Evolutionary conservation across 2,113 vertebrate species (phyloP), one percentile per base, ranked within the genome.

Genomic region (Sinosuthora webbiana): DNA sequence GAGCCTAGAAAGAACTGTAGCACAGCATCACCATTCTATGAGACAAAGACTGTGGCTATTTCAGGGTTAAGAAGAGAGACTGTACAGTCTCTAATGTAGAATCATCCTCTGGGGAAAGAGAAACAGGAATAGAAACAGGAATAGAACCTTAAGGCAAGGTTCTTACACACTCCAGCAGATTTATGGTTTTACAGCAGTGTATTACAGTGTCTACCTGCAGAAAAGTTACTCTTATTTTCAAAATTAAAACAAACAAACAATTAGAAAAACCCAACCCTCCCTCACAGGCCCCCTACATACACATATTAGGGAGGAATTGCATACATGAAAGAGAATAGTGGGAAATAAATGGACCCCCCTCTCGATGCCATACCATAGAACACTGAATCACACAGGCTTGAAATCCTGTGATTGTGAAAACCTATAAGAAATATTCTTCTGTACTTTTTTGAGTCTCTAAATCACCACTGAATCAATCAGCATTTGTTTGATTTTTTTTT

Each of bases 111-210:
- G 77, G 83, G 68, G 89, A 90, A 85, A 95, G 52, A 16, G 42
- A 96, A 89, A 37, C 49, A 95, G 31, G 41, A 96, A 95, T 84
- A 94, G 83, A 96, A 96, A 68, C 76, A 63, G 31, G 15, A 60
- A 39, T 20, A 62, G 59, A 62, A 62, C 67, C 93, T 94, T 74
- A 57, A 75, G 85, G 79, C 69, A 77, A 94, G 42, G 37, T 70
- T 94, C 73, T 91, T 52, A 59, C 44, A 83, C 27, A 50, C 52
- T 90, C 30, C 88, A 78, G 55, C 22, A 63, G 69, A 87, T 52
- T 77, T 59, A 89, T 6, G 2, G 24, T 44, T 76, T 96, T 94
- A 74, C 75, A 74, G 62, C 56, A 92, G 74, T 67, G 14, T 49
- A 53, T 80, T 76, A 82, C 13, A 87, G 81, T 18, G 35, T 62